Percentiles rank a stretch among this genome's conserved stretches.
Conservation (phyloP, 2,113 vertebrate species). For the Caranx melampygus region DNA sequence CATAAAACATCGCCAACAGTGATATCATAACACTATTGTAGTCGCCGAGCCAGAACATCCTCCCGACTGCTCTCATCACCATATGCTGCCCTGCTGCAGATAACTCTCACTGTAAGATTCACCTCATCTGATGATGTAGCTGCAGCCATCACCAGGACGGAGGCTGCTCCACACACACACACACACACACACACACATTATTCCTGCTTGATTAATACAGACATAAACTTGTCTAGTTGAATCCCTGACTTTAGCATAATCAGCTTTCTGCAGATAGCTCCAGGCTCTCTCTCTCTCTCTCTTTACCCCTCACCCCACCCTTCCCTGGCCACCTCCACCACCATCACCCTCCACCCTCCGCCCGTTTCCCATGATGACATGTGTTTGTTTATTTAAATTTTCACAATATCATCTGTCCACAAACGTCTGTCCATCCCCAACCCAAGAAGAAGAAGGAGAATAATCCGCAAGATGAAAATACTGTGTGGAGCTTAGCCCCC, state of each 20-base stretch:
- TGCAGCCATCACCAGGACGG: conserved; percentile 3
- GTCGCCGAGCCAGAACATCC: conserved; percentile 26
- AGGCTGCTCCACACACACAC: neutral
- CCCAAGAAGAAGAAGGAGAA: conserved; percentile 37
- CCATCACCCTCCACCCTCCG: neutral
- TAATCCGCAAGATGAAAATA: conserved; percentile 91
- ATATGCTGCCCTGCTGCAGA: conserved; percentile 1
- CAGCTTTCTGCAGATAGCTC: conserved; percentile 72
- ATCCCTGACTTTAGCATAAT: conserved; percentile 60
- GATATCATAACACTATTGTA: conserved; percentile 10
- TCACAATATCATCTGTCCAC: conserved; percentile 85
- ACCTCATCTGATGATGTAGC: conserved; percentile 22
- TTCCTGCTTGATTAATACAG: conserved; percentile 53
- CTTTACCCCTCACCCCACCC: conserved; percentile 62
- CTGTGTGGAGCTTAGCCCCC: conserved; percentile 85
- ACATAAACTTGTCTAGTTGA: conserved; percentile 45
- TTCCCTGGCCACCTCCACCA: neutral
- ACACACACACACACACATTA: conserved; percentile 15
- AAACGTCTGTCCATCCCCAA: conserved; percentile 88
- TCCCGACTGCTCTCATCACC: conserved; percentile 2
- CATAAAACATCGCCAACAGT: conserved; percentile 19
- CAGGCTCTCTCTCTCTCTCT: conserved; percentile 45
- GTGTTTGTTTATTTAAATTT: conserved; percentile 84
- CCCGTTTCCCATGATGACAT: conserved; percentile 71
- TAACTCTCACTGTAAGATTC: conserved; percentile 6